phyloP scores from a whole-genome alignment of 2,888 invertebrate species.

The Nephrotoma flavescens region DNA sequence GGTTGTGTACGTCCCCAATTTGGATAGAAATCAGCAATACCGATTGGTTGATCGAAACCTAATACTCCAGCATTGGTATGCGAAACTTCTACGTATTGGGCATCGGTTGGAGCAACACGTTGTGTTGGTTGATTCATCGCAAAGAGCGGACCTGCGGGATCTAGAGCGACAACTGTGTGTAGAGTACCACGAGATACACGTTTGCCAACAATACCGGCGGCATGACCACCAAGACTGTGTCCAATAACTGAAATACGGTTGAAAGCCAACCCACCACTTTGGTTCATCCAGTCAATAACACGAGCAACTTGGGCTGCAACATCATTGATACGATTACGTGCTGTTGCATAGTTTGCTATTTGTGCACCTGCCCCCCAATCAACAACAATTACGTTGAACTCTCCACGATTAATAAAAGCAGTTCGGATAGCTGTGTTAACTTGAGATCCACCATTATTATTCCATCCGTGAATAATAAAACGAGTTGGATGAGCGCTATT shows the following conservation, averaged over 20 bases:
- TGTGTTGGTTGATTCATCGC: conserved; percentile 17
- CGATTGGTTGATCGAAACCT: conserved; percentile 25
- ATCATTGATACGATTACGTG: conserved; percentile 30
- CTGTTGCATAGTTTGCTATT: conserved; percentile 40
- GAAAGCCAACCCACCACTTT: conserved; percentile 13
- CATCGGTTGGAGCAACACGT: conserved; percentile 27
- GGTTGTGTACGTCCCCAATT: conserved; percentile 38
- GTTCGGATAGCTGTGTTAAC: conserved; percentile 23
- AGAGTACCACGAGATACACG: conserved; percentile 18
- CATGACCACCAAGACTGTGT: conserved; percentile 30
- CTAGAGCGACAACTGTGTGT: conserved; percentile 27
- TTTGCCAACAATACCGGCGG: conserved; percentile 26
- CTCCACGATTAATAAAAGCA: conserved; percentile 34
- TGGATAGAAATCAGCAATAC: conserved; percentile 37
- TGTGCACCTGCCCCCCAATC: conserved; percentile 43
- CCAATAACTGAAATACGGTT: conserved; percentile 25
- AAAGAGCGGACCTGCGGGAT: conserved; percentile 28
- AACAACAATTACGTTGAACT: conserved; percentile 43
- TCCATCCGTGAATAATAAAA: conserved; percentile 22
- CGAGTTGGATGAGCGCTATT: background rate
- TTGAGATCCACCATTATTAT: conserved; percentile 22
- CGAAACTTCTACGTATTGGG: conserved; percentile 27
- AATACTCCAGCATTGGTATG: conserved; percentile 24
- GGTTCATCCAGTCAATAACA: conserved; percentile 21
- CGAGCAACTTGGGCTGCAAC: conserved; percentile 20